Evolutionary conservation across 2,888 invertebrate species (phyloP).

Genomic region (Ectropis crepuscularia): DNA sequence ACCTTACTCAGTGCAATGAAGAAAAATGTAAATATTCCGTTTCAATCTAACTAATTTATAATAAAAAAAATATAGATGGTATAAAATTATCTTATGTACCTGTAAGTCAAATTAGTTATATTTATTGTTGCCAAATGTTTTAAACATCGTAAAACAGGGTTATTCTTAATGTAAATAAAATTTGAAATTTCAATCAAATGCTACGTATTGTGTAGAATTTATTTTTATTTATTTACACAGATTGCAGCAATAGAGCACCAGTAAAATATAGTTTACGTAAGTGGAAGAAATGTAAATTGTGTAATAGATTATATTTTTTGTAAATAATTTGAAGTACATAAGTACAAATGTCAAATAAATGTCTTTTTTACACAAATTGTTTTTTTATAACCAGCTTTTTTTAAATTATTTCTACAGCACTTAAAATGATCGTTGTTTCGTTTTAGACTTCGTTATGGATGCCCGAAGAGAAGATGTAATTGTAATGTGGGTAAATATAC

Average conservation of each 20-base stretch:
- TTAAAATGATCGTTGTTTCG: no score
- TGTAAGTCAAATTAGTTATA: conserved; percentile 8
- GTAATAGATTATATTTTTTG: conserved; percentile 47
- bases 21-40: conserved; percentile 19
- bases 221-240: conserved; percentile 17
- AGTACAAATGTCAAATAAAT: conserved; percentile 68
- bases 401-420: no score
- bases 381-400: neutral
- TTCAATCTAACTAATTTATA: conserved; percentile 35
- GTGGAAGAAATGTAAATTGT: conserved; percentile 29
- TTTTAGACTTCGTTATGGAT: no score
- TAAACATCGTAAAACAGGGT: conserved; percentile 57
- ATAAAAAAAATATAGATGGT: conserved; percentile 41
- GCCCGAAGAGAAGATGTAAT: no score
- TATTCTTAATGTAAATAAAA: conserved; percentile 42
- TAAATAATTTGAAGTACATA: conserved; percentile 67
- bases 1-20: conserved; percentile 7
- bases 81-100: no score
- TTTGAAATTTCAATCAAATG: neutral
- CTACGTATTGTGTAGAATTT: conserved; percentile 4
- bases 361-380: conserved; percentile 50
- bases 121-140: conserved; percentile 61
- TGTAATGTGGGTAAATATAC: no score
- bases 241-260: conserved; percentile 36
- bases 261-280: conserved; percentile 46